Percentiles rank a stretch among this genome's conserved stretches.
These are phyloP conservation scores for Hemibagrus wyckioides DNA, from an alignment of 2,113 vertebrate species.

Conservation along the genomic window DNA sequence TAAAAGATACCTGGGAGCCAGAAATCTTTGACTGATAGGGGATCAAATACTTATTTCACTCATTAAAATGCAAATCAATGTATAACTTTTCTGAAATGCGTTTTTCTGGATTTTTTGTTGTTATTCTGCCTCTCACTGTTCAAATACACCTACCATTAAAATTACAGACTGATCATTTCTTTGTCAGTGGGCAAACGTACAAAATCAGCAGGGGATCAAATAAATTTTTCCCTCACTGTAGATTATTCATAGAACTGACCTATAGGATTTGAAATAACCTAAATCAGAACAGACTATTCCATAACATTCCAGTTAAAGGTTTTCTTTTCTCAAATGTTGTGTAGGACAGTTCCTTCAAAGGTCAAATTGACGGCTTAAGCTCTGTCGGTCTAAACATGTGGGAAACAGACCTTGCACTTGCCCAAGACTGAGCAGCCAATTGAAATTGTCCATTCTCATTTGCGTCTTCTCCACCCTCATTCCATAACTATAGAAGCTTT, in stretches of 20 bases:
- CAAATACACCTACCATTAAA: no score
- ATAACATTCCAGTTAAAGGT: background rate
- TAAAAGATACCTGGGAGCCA: no score
- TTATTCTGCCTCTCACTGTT: no score
- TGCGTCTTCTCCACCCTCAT: constrained; percentile 16
- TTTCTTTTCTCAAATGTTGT: constrained; percentile 6
- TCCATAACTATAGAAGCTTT: constrained; percentile 5
- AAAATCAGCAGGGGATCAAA: no score
- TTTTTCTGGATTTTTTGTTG: no score
- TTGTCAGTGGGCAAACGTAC: no score
- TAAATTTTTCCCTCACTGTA: no score
- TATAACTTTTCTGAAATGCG: no score
- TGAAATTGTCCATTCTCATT: constrained; percentile 28
- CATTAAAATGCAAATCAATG: no score
- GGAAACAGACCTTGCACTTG: constrained; percentile 19
- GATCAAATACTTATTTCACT: no score
- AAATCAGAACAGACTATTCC: constrained; percentile 19
- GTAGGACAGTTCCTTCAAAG: constrained; percentile 34
- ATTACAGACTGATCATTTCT: no score
- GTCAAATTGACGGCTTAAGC: constrained; percentile 34
- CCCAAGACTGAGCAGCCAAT: constrained; percentile 1
- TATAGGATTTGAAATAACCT: background rate
- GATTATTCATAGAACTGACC: background rate
- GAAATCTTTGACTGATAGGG: no score
- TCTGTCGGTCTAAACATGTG: constrained; percentile 35